Evolutionary conservation across 2,113 vertebrate species (phyloP).

Genomic region (Sisor rabdophorus): DNA sequence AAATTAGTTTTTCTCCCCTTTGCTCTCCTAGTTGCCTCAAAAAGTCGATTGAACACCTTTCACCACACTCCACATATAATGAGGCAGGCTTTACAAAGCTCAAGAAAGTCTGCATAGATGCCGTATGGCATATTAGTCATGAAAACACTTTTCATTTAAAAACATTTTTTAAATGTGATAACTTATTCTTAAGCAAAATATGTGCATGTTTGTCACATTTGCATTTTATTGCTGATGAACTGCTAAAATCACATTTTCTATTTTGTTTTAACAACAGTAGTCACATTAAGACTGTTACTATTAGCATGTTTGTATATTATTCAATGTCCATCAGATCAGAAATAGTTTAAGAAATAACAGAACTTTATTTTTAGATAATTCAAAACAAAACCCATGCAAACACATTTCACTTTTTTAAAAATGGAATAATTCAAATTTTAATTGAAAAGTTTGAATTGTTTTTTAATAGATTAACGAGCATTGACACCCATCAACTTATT

Average conservation of each 20-base stretch:
- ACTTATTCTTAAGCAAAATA: conserved; percentile 39
- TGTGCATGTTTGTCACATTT: conserved; percentile 40
- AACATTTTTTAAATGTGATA: conserved; percentile 37
- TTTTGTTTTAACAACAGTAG: conserved; percentile 32
- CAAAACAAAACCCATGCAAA: background rate
- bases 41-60: conserved; percentile 50
- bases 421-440: background rate
- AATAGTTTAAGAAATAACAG: background rate
- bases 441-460: background rate
- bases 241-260: conserved; percentile 35
- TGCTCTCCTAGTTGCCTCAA: conserved; percentile 47
- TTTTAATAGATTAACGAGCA: background rate
- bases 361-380: conserved; percentile 1
- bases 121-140: conserved; percentile 38
- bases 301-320: conserved; percentile 27
- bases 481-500: background rate
- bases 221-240: conserved; percentile 39
- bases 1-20: conserved; percentile 61
- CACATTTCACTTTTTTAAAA: background rate
- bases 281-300: conserved; percentile 30
- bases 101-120: conserved; percentile 28
- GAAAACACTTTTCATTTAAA: conserved; percentile 29
- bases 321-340: background rate
- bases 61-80: conserved; percentile 58
- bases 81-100: conserved; percentile 54